Conservation (phyloP, 2,113 vertebrate genomes). For the Trachemys scripta region DNA sequence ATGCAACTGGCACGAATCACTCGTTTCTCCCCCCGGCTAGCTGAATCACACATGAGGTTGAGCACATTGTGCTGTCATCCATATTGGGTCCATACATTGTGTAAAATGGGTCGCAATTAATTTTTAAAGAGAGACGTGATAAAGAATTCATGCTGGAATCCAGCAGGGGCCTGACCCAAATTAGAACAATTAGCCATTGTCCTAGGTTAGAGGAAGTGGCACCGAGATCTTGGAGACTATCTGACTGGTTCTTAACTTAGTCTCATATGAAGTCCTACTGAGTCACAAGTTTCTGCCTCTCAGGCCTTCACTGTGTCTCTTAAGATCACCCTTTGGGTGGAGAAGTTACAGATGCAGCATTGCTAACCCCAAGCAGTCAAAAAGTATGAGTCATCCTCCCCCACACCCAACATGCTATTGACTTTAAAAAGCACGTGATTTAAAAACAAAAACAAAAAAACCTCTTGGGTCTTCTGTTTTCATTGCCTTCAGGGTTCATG, state of each 20-base stretch:
- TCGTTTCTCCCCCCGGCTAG: neutral
- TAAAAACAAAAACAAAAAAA: neutral
- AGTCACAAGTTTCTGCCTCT: no score
- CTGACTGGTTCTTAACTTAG: neutral
- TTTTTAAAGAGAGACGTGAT: neutral
- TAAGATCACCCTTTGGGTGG: neutral
- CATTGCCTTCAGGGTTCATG: neutral
- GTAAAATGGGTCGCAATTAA: constrained; percentile 15
- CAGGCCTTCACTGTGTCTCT: neutral
- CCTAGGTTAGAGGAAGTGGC: neutral
- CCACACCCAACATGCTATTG: no score
- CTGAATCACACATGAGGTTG: neutral
- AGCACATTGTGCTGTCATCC: neutral
- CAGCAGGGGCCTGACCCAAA: constrained; percentile 46
- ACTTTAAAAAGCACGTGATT: neutral
- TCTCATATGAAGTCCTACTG: neutral
- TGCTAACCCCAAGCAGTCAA: neutral
- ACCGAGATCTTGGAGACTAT: neutral
- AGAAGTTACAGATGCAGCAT: neutral
- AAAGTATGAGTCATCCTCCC: neutral
- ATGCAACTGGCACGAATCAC: neutral
- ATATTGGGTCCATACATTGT: neutral
- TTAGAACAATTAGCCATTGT: constrained; percentile 66
- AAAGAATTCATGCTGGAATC: constrained; percentile 34
- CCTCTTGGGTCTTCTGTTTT: neutral